Base-by-base conservation (phyloP, 2,797 vertebrate species). In the Gymnodraco acuticeps region DNA sequence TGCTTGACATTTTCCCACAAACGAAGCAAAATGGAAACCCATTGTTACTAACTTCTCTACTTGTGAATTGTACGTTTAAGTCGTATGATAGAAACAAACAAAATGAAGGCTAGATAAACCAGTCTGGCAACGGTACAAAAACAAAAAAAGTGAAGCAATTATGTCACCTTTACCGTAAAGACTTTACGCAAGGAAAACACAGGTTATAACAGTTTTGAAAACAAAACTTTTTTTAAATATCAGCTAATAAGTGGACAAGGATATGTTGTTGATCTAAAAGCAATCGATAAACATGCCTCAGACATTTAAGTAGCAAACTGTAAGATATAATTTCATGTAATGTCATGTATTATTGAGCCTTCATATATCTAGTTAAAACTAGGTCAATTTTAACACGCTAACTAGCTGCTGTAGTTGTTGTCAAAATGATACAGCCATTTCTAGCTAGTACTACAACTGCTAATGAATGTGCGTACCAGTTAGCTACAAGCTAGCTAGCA, bases 391-490 rank as follows among this genome's bases (percentile, higher is more conserved):
- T 1, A 50, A 15, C 14, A 3, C 46, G 14, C 9, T 53, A 33
- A 62, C 20, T 41, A 71, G 12, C 16, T 27, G 46, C 2, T 11
- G 6, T 17, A n/a, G 45, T 23, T 46, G 11, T 46, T 79, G 72
- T 89, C 74, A 85, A 88, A 89, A 79, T 78, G 73, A 84, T 69
- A 45, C 80, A 87, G 82, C 81, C 70, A 74, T 79, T 83, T 81
- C 65, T 77, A 52, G 77, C 81, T 78, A 62, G 8, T 55, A 66
- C 77, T 75, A 38, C 38, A 45, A 38, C 16, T 19, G 5, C 19
- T 63, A 42, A 38, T 38, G 7, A 81, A 62, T 81, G 80, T 80
- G 81, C 72, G 60, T 45, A 76, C 67, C 55, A 5, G 75, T 64
- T 81, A 86, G 82, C 87, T 23, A 27, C 17, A 6, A 66, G 87